These are phyloP conservation scores for Seriola aureovittata DNA, from an alignment of 2,113 vertebrate genomes.

Conservation along the genomic window DNA sequence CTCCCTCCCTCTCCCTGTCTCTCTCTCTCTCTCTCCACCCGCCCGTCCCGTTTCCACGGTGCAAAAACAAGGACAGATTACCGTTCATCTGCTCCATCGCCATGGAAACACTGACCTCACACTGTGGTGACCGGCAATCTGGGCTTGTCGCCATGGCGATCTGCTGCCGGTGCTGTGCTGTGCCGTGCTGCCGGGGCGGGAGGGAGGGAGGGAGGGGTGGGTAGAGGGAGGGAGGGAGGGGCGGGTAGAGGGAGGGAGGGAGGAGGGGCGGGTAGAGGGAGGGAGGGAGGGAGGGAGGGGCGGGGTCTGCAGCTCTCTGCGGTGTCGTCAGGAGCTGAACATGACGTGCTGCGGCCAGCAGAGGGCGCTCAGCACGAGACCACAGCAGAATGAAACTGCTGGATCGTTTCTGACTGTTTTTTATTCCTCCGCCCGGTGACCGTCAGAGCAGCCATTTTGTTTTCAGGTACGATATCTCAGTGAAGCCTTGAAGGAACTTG, in stretches of 20 bases:
- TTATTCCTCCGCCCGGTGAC: too few relatives aligned
- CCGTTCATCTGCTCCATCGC: constrained; percentile 79
- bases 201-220: too few relatives aligned
- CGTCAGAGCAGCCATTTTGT: too few relatives aligned
- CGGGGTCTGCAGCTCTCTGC: constrained; percentile 26
- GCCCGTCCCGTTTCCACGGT: constrained; percentile 49
- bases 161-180: constrained; percentile 53
- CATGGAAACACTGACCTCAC: constrained; percentile 86
- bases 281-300: background rate
- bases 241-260: too few relatives aligned
- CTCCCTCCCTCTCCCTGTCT: too few relatives aligned
- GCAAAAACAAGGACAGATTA: constrained; percentile 82
- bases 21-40: background rate
- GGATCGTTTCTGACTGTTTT: too few relatives aligned
- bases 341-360: background rate
- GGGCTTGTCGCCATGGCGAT: constrained; percentile 75
- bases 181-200: constrained; percentile 7
- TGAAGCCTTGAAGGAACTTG: too few relatives aligned
- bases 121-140: constrained; percentile 73
- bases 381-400: background rate
- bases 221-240: too few relatives aligned
- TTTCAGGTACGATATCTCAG: too few relatives aligned
- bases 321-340: constrained; percentile 8
- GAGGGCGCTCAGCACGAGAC: constrained; percentile 14
- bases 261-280: background rate